Conservation (phyloP, 2,113 vertebrate species). For the Campylomormyrus numenius region DNA sequence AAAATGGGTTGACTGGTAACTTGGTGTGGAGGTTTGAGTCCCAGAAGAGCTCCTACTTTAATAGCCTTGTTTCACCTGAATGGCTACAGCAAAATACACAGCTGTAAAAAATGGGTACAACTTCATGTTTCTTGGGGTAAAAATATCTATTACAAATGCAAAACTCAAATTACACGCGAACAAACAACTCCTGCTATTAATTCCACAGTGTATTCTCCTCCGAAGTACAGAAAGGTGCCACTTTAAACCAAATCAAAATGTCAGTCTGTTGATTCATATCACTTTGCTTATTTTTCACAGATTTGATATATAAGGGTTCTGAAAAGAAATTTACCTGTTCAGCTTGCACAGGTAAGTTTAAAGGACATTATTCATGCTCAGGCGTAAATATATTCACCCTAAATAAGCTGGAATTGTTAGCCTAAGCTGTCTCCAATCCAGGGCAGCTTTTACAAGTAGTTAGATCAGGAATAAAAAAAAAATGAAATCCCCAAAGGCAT, state of each 20-base stretch:
- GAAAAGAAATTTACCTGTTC: neutral
- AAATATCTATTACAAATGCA: neutral
- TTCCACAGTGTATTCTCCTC: neutral
- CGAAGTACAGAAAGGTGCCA: neutral
- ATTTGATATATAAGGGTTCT: neutral
- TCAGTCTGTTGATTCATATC: neutral
- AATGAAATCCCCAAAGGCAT: neutral
- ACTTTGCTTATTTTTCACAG: neutral
- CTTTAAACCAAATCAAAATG: neutral
- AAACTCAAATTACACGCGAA: neutral
- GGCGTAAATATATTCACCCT: neutral
- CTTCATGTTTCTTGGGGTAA: neutral
- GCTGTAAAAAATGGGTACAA: neutral
- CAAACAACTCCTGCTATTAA: neutral
- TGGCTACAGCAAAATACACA: neutral
- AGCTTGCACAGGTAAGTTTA: neutral
- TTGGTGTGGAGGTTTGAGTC: neutral
- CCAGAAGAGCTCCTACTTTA: neutral
- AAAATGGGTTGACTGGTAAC: neutral
- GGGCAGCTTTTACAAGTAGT: neutral
- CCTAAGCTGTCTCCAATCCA: neutral
- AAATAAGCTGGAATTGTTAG: neutral
- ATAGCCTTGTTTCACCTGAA: neutral
- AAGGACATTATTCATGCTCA: neutral
- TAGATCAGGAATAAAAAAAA: neutral